Conservation (phyloP, 2,888 invertebrate species). For the Carcina quercana region DNA sequence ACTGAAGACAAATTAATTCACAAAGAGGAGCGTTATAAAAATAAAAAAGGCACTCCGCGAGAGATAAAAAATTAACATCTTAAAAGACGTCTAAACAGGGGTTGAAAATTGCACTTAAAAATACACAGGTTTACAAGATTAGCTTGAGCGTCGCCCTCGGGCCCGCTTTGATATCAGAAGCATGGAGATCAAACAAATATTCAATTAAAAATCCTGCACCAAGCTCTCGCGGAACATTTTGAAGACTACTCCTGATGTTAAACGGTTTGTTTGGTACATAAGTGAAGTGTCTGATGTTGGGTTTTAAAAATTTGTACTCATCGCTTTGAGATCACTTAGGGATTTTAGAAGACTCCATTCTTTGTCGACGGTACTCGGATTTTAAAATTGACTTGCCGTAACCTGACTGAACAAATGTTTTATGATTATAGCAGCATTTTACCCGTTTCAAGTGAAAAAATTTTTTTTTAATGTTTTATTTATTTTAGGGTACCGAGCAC, state of each 20-base stretch:
- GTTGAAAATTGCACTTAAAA: constrained; percentile 57
- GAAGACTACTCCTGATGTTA: constrained; percentile 1
- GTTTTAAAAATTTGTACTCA: no score
- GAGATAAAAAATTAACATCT: constrained; percentile 45
- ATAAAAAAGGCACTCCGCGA: constrained; percentile 20
- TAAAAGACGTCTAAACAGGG: constrained; percentile 41
- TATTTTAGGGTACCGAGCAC: no score
- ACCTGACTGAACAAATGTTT: no score
- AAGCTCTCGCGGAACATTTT: constrained; percentile 20
- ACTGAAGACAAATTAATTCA: no score
- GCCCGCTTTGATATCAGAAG: constrained; percentile 52
- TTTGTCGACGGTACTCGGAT: no score
- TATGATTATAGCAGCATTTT: no score
- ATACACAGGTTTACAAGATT: constrained; percentile 59
- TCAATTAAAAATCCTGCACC: constrained; percentile 36
- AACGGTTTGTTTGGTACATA: constrained; percentile 6
- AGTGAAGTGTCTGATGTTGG: no score
- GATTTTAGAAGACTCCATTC: no score
- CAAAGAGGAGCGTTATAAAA: constrained; percentile 26
- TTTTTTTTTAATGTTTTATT: no score
- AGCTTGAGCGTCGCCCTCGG: constrained; percentile 36
- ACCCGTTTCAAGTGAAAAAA: no score
- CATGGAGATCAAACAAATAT: constrained; percentile 50
- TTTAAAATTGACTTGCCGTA: no score
- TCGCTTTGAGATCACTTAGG: no score